Evolutionary conservation across 2,797 vertebrate genomes (phyloP).

Genomic region (Scyliorhinus canicula): DNA sequence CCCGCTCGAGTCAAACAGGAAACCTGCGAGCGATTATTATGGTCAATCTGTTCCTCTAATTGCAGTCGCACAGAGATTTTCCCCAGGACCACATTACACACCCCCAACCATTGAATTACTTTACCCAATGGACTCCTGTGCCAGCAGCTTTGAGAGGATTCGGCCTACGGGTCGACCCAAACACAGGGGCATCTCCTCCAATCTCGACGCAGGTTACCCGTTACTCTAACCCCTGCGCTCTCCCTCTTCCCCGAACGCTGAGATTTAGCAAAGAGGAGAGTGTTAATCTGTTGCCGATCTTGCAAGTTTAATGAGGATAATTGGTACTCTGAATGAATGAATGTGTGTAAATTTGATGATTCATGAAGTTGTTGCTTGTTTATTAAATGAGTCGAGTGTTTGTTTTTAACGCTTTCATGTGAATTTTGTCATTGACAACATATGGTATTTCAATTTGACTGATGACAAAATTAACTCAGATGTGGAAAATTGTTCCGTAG

Average conservation of each 20-base stretch:
- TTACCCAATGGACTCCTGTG: not conserved
- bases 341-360: conserved; percentile 33
- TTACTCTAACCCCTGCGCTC: not conserved
- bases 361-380: conserved; percentile 37
- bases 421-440: not conserved
- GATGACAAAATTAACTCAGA: not conserved
- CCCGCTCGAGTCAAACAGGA: not conserved
- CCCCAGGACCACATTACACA: not conserved
- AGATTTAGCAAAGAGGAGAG: not conserved
- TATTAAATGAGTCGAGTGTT: conserved; percentile 24
- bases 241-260: not conserved
- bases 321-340: conserved; percentile 2
- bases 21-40: not conserved
- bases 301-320: conserved; percentile 22
- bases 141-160: too few species aligned
- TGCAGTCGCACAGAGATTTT: too few species aligned
- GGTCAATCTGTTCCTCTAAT: not conserved
- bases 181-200: too few species aligned
- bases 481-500: not conserved
- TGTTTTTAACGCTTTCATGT: conserved; percentile 12
- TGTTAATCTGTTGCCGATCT: not conserved
- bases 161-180: not conserved
- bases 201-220: not conserved
- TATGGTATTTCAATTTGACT: not conserved
- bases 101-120: not conserved